Base-by-base conservation (phyloP, 1,140 invertebrate genomes). In the Lasaia peninsularis region DNA sequence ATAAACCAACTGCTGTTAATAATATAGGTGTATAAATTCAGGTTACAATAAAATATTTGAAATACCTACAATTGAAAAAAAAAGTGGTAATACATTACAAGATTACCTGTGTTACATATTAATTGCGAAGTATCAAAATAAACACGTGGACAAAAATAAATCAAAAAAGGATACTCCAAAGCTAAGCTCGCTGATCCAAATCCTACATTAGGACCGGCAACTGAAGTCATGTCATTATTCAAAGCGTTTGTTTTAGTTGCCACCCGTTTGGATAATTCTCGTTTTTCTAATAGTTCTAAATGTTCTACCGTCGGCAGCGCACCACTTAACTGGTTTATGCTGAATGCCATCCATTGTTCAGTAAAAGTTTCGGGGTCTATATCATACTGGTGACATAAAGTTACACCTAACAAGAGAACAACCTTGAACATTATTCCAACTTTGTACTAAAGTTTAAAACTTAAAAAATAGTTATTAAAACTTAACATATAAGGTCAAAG, bases 301-400 rank as follows among this genome's bases (percentile, higher is more conserved):
- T 90, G 85, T 18, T 91, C 89, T 14, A 90, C 53, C 49, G 89
- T 91, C 14, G 92, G 92, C 21, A 91, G 78, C 0, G 90, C 90
- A 12, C 91, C 91, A 56, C 91, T 88, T 55, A 92, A 80, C 73
- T 92, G 73, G 10, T 92, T 92, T 56, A 92, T 78, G 65, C 91
- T 92, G 64, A 91, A 93, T 10, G 93, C 92, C 86, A 92, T 91
- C 93, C 93, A 94, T 85, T 91, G 89, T 70, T 93, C 92, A 55
- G 91, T 92, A 65, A 93, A 91, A 71, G 92, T 91, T 73, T 92
- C 92, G 51, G 92, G 91, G 58, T 92, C 91, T n/a, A 93, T 75
- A 71, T 89, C 81, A 64, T 93, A 91, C 52, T 81, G 79, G 58
- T 89, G 73, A 67, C 92, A 93, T 63, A 93, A 80, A 73, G 90